Base-by-base conservation (phyloP, 2,113 vertebrate genomes). In the Apaloderma vittatum region DNA sequence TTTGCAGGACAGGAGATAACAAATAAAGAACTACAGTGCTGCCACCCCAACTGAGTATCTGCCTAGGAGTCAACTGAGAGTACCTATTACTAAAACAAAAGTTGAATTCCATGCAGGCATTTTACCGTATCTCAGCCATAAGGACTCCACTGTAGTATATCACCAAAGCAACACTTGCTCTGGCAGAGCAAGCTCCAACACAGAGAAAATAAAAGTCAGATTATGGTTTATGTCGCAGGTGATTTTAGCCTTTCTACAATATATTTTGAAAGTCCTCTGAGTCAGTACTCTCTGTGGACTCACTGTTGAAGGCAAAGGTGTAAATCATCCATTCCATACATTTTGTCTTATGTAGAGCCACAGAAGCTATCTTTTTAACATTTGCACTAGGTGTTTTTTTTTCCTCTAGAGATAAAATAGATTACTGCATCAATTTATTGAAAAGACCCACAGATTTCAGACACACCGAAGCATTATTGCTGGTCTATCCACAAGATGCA, bases 381-480 rank as follows among this genome's bases (percentile, higher is more conserved):
- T 19, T 32, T 66, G 21, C 1, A 1, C 21, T 43, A 52, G 11
- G 26, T n/a, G 15, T 8, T 37, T 66, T 51, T 52, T 9, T 17
- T 62, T 76, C n/a, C 13, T 54, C 27, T 75, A 40, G 15, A 82
- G 52, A 74, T 36, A 61, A 46, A 90, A 62, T 8, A 62, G n/a
- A 70, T 70, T 23, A n/a, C 34, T 68, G 13, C 15, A 83, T 20
- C 51, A 43, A 49, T 49, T 59, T 40, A 48, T 24, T 23, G 75
- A 68, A 83, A 67, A 32, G 40, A 4, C 0, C 0, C 40, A 52
- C 32, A 40, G 30, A 29, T 63, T 76, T 70, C 49, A 76, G n/a
- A 67, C 27, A 70, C 34, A 49, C 24, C 36, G 30, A 72, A 37
- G 19, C 16, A n/a, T 46, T 23, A 20, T 4, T 68, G 37, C 46